These are phyloP conservation scores for Grammomys dolichurus DNA, from an alignment of 2,113 vertebrate species.

Conservation along the genomic window DNA sequence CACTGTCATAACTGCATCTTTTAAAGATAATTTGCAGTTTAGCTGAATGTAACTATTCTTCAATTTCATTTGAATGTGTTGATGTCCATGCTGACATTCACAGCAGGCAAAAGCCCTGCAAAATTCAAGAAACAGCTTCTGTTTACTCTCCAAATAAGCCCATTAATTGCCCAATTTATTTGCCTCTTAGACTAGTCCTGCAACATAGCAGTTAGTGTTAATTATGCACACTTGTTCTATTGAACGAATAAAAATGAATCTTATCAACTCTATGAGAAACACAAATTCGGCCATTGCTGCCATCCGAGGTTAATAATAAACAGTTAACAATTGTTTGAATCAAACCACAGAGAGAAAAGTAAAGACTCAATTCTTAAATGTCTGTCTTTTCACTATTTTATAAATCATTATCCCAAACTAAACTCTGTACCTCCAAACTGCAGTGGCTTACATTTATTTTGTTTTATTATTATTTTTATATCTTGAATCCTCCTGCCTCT, in stretches of 20 bases:
- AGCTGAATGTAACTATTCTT: conserved; percentile 47
- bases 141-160: conserved; percentile 3
- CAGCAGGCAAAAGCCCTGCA: conserved; percentile 34
- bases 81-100: conserved; percentile 22
- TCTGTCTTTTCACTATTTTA: not conserved
- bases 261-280: not conserved
- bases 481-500: not conserved
- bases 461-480: not conserved
- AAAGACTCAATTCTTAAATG: conserved; percentile 19
- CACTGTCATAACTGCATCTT: not conserved
- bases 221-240: conserved; percentile 31
- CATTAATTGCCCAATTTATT: conserved; percentile 56
- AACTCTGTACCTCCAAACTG: conserved; percentile 6
- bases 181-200: not conserved
- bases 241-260: conserved; percentile 49
- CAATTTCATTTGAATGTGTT: not conserved
- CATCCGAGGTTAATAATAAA: conserved; percentile 6
- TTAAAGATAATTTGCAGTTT: conserved; percentile 41
- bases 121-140: conserved; percentile 47
- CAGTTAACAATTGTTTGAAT: conserved; percentile 4
- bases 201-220: conserved; percentile 17
- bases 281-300: not conserved
- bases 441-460: not conserved
- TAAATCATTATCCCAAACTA: not conserved
- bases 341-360: not conserved